Conservation (phyloP, 2,113 vertebrate genomes). For the Enhydra lutris region DNA sequence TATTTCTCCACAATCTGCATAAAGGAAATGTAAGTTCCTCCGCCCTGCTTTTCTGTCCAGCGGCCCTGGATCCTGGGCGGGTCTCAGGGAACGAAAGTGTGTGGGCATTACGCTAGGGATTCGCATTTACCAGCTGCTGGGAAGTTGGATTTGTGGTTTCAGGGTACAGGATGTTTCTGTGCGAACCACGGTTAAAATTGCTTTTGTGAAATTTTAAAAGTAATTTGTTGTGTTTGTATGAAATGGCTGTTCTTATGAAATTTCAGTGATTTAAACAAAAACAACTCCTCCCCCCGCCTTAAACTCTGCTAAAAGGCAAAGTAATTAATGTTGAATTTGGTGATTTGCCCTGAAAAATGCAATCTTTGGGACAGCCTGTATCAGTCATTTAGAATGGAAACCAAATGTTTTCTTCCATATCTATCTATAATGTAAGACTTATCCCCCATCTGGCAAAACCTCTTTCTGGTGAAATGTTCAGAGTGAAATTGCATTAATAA, state of each 20-base stretch:
- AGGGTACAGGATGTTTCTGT: constrained; percentile 6
- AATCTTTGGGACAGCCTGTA: constrained; percentile 79
- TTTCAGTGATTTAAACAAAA: not conserved
- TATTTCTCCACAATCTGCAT: constrained; percentile 40
- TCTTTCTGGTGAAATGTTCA: constrained; percentile 81
- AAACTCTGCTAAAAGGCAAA: constrained; percentile 72
- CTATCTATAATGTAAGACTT: constrained; percentile 78
- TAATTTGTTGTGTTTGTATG: not conserved
- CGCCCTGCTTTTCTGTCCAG: not conserved
- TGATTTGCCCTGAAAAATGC: constrained; percentile 79
- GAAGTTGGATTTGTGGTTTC: constrained; percentile 54
- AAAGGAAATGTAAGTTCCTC: constrained; percentile 22
- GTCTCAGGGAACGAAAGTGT: not conserved
- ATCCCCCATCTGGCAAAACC: constrained; percentile 84
- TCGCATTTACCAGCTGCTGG: not conserved
- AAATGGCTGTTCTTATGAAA: constrained; percentile 37
- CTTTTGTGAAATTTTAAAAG: constrained; percentile 39
- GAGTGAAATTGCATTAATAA: constrained; percentile 83
- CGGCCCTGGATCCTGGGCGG: not conserved
- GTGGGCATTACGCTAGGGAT: not conserved
- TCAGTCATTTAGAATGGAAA: constrained; percentile 81
- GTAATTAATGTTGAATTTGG: constrained; percentile 78
- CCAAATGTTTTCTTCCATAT: constrained; percentile 82
- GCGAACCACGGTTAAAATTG: constrained; percentile 2
- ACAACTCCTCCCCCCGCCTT: not conserved